Conservation (phyloP, 1,140 invertebrate genomes). For the Heliconius congener region DNA sequence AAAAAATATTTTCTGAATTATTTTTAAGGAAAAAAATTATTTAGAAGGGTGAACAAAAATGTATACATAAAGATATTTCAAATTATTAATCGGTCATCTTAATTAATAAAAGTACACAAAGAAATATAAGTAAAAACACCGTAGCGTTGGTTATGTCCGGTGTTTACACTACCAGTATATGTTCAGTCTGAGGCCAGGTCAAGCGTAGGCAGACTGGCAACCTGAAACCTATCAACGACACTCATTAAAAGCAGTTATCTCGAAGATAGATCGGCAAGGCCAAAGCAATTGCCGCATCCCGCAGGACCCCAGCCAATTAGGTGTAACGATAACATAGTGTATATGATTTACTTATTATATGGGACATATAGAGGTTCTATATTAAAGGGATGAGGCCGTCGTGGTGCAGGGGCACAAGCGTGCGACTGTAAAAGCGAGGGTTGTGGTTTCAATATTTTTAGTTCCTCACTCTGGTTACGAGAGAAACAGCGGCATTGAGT, state of each 20-base stretch:
- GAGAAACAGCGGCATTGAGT: too few species aligned
- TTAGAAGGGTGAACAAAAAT: too few species aligned
- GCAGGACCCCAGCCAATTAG: slow-evolving; percentile 47
- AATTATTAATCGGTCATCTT: too few species aligned
- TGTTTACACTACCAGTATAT: neutral
- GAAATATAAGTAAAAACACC: neutral
- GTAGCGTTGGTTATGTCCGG: neutral
- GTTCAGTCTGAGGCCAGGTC: slow-evolving; percentile 3
- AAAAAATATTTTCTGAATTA: too few species aligned
- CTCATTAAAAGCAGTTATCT: slow-evolving; percentile 37
- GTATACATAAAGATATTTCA: too few species aligned
- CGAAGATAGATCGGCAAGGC: slow-evolving; percentile 47
- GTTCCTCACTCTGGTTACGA: too few species aligned
- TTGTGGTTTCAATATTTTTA: too few species aligned
- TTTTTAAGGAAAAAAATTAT: too few species aligned
- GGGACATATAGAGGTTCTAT: slow-evolving; percentile 9
- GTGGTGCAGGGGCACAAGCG: too few species aligned
- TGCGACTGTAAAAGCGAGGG: too few species aligned
- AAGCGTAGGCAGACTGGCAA: slow-evolving; percentile 31
- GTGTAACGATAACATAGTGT: slow-evolving; percentile 30
- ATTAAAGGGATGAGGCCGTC: too few species aligned
- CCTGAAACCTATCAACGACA: slow-evolving; percentile 33
- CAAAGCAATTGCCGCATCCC: slow-evolving; percentile 54
- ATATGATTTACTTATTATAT: slow-evolving; percentile 16
- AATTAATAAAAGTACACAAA: neutral